A percentile compares a stretch with the other conserved stretches of the same genome.
These are phyloP conservation scores for Allophyes oxyacanthae DNA, from an alignment of 2,888 invertebrate genomes.

Conservation along the genomic window DNA sequence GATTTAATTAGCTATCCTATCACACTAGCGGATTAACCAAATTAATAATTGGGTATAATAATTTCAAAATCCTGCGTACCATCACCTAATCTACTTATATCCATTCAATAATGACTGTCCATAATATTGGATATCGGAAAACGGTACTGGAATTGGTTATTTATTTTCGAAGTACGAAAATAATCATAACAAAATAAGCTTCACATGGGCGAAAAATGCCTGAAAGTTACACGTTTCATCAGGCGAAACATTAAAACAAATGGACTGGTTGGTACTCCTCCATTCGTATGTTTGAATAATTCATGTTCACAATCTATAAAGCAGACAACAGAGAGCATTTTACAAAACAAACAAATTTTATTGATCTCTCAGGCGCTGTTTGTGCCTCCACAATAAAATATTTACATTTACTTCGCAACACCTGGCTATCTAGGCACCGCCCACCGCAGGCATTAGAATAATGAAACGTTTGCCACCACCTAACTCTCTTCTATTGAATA, in stretches of 20 bases:
- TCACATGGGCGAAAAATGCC: conserved; percentile 31
- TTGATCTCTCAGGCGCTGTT: conserved; percentile 88
- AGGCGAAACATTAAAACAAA: conserved; percentile 84
- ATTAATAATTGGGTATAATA: conserved; percentile 26
- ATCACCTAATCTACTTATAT: conserved; percentile 2
- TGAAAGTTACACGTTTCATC: conserved; percentile 77
- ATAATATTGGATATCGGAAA: conserved; percentile 12
- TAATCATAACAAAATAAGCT: conserved; percentile 39
- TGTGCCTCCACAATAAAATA: conserved; percentile 87
- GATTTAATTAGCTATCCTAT: conserved; percentile 22
- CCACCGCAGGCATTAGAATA: conserved; percentile 83
- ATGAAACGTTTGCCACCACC: conserved; percentile 79
- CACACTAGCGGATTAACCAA: conserved; percentile 16
- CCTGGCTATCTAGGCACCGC: conserved; percentile 78
- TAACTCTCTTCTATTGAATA: conserved; percentile 75
- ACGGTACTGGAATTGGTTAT: conserved; percentile 3
- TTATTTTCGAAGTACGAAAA: conserved; percentile 23
- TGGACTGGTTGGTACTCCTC: conserved; percentile 78
- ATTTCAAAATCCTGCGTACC: conserved; percentile 27
- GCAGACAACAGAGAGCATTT: conserved; percentile 85
- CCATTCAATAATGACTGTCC: conserved; percentile 25
- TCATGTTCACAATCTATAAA: conserved; percentile 88
- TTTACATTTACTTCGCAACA: conserved; percentile 87
- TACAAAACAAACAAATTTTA: conserved; percentile 89
- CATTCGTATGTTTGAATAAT: conserved; percentile 85